Percentiles rank a stretch among this genome's conserved stretches.
phyloP scores from a whole-genome alignment of 2,113 vertebrate genomes.

The Paralichthys olivaceus region DNA sequence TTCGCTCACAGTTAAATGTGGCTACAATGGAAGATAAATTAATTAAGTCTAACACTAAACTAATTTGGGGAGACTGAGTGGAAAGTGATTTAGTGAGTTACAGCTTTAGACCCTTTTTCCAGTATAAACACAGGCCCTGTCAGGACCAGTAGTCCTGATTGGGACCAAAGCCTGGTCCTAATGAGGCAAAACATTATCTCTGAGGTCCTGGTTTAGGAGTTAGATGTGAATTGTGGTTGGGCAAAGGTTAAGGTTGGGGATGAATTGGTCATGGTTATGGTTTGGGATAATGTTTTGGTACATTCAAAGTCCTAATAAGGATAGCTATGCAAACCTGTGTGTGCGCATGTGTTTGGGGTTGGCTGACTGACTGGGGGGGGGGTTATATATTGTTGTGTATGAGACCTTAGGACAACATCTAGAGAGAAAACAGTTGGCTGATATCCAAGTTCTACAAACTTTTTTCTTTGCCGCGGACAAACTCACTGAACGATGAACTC shows the following conservation, averaged over 20 bases:
- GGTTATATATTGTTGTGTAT: background rate
- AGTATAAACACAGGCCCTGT: background rate
- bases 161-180: background rate
- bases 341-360: too few species aligned
- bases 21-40: background rate
- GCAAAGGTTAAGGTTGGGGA: background rate
- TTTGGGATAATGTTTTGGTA: background rate
- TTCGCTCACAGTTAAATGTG: background rate
- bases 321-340: too few species aligned
- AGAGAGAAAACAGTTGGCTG: background rate
- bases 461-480: background rate
- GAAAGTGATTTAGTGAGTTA: background rate
- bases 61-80: background rate
- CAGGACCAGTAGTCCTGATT: background rate
- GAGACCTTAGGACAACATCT: background rate
- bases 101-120: too few species aligned
- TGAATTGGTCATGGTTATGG: too few species aligned
- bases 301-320: background rate
- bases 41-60: background rate
- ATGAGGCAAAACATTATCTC: background rate
- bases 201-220: background rate
- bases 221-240: background rate
- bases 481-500: background rate
- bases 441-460: background rate
- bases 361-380: too few species aligned